Evolutionary conservation across 2,113 vertebrate genomes (phyloP).

Genomic region (Cyanoramphus novaezelandiae): DNA sequence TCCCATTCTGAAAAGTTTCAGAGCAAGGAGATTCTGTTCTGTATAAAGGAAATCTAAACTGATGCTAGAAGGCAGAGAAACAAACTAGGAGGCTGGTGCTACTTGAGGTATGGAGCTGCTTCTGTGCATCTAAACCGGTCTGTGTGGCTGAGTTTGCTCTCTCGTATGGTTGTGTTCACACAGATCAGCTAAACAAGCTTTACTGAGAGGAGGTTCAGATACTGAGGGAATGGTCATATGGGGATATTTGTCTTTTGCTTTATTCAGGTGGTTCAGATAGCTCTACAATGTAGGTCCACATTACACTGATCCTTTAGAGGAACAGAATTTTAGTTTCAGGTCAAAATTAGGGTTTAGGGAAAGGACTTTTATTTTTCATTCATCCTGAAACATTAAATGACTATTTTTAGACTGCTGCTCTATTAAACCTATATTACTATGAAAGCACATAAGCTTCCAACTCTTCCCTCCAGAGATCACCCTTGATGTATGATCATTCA

Average conservation of each 20-base stretch:
- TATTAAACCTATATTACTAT: not conserved
- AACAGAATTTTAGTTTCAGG: not conserved
- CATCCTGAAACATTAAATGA: not conserved
- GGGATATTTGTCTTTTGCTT: not conserved
- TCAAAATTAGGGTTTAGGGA: not conserved
- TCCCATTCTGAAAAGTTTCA: not conserved
- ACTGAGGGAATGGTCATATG: not conserved
- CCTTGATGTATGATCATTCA: not conserved
- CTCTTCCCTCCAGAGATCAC: not conserved
- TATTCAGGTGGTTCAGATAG: not conserved
- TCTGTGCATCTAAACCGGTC: not conserved
- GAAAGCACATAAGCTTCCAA: not conserved
- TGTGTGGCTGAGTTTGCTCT: not conserved
- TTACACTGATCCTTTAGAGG: not conserved
- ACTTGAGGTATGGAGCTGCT: not conserved
- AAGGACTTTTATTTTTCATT: not conserved
- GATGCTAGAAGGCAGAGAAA: not conserved
- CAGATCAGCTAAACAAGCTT: not conserved
- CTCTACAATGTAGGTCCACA: not conserved
- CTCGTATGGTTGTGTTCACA: not conserved
- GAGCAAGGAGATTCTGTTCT: not conserved
- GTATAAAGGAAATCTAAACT: not conserved
- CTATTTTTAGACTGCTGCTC: not conserved
- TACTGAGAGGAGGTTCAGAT: not conserved
- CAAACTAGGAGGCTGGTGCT: not conserved